Conservation (phyloP, 2,888 invertebrate genomes). For the Vannuccia rotundouncinata region DNA sequence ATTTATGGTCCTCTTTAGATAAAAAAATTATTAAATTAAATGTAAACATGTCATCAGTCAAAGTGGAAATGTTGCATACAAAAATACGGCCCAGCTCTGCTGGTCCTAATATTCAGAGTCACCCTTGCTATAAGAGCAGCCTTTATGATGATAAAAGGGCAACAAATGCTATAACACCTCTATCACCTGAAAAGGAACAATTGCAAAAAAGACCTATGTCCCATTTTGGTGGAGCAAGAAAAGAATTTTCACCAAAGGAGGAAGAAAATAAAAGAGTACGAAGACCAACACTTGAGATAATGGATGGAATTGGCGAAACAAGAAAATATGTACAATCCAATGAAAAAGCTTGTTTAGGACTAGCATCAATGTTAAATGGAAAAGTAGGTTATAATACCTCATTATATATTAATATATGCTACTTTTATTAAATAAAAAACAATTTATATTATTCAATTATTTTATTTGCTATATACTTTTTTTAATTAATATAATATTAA, state of each 20-base stretch:
- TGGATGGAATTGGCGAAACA: conserved; percentile 23
- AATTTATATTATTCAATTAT: too few species aligned
- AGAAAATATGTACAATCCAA: background rate
- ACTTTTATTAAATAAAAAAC: too few species aligned
- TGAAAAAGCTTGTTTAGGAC: background rate
- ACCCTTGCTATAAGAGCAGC: conserved; percentile 48
- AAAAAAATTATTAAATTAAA: background rate
- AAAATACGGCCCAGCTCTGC: conserved; percentile 52
- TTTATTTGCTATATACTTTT: too few species aligned
- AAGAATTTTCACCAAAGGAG: conserved; percentile 15
- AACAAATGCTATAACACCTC: conserved; percentile 40
- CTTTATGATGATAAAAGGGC: conserved; percentile 47
- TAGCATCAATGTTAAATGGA: background rate
- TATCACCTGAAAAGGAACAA: background rate
- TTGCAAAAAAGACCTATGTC: conserved; percentile 29
- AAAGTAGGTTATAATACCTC: background rate
- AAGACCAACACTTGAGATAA: conserved; percentile 29
- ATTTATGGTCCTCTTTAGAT: background rate
- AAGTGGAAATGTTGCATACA: conserved; percentile 41
- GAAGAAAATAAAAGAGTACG: background rate
- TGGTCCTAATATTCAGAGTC: conserved; percentile 51
- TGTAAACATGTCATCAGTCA: conserved; percentile 22
- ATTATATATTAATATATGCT: too few species aligned
- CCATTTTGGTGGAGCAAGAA: conserved; percentile 24
- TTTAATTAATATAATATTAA: too few species aligned